A percentile compares a stretch with the other conserved stretches of the same genome.
Evolutionary conservation across 2,797 vertebrate genomes (phyloP).

Genomic region (Spea hammondii): DNA sequence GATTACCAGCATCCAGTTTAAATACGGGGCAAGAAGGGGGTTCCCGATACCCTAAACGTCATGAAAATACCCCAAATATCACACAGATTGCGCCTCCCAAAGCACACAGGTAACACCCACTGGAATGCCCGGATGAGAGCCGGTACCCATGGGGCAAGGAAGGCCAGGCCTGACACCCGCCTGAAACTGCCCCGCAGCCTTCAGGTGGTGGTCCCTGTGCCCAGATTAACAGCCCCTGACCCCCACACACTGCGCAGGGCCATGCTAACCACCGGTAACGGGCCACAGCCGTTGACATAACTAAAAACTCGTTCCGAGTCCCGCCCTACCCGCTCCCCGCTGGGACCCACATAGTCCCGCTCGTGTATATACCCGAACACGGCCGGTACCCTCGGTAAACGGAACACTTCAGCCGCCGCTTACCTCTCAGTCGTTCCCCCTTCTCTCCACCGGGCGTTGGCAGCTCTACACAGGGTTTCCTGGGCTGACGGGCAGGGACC

Average conservation of each 20-base stretch:
- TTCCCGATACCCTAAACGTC: too few species aligned
- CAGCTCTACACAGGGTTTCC: constrained; percentile 63
- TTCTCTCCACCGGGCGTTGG: constrained; percentile 65
- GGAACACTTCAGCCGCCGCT: constrained; percentile 33
- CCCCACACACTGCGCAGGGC: background rate
- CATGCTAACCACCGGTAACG: background rate
- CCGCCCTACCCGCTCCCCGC: background rate
- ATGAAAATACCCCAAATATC: background rate
- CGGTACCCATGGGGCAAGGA: background rate
- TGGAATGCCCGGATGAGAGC: background rate
- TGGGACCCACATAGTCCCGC: background rate
- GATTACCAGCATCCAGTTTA: too few species aligned
- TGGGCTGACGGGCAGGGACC: constrained; percentile 61
- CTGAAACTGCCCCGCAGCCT: too few species aligned
- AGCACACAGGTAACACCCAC: background rate
- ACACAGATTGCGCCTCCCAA: background rate
- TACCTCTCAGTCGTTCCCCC: constrained; percentile 62
- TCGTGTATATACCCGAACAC: background rate
- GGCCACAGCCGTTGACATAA: background rate
- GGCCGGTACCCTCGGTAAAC: background rate
- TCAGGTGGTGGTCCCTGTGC: too few species aligned
- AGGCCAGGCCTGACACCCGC: too few species aligned
- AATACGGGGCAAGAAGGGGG: too few species aligned
- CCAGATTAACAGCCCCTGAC: background rate
- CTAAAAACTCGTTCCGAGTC: background rate